Evolutionary conservation across 30 jellyfish, hydroid and myxozoan genomes (phyloP), one percentile per base, ranked within the genome.

Genomic region (Phacellophora camtschatica): DNA sequence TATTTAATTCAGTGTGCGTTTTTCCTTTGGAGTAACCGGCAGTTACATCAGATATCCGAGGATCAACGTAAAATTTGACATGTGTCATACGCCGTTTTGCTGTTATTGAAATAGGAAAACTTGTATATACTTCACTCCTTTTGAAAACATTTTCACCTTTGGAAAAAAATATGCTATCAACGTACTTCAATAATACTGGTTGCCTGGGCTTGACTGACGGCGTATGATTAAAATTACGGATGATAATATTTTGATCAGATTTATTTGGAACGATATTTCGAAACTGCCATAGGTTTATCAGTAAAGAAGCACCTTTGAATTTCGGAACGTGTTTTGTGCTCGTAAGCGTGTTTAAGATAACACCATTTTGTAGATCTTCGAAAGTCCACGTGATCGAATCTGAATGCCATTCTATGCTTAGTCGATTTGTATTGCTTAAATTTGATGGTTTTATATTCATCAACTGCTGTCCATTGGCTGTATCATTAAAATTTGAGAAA

Each of bases 251-350:
- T 25, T 76, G 80, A 29, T 35, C 88, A 4, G 20, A 43, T 25
- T 59, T 62, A 28, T 59, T 19, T 2, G 88, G 88, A 7, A 53
- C 32, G 6, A 76, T 39, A 59, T 76, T 25, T 36, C 41, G 36
- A 45, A 76, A 76, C 66, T 76, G 88, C 88, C 88, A 76, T 12
- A 76, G 45, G 39, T 76, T 76, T 48, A 76, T 76, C 10, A 29
- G 18, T 4, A 76, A 37, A 19, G 32, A 56, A 22, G 88, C 88
- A 10, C 88, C 88, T 18, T 76, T 57, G 59, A 49, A 57, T 12
- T 49, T 41, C 6, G 88, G 88, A 42, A 76, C 78, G 20, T 13
- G 6, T 8, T 30, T 50, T 4, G 37, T 39, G 16, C 67, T 12
- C 25, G 19, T 39, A 56, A 76, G 59, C 18, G 35, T 24, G 34